Percentiles rank a stretch among this genome's conserved stretches.
These are phyloP conservation scores for Macrostomum lignano DNA, from an alignment of 1,140 invertebrate species.

Conservation along the genomic window DNA sequence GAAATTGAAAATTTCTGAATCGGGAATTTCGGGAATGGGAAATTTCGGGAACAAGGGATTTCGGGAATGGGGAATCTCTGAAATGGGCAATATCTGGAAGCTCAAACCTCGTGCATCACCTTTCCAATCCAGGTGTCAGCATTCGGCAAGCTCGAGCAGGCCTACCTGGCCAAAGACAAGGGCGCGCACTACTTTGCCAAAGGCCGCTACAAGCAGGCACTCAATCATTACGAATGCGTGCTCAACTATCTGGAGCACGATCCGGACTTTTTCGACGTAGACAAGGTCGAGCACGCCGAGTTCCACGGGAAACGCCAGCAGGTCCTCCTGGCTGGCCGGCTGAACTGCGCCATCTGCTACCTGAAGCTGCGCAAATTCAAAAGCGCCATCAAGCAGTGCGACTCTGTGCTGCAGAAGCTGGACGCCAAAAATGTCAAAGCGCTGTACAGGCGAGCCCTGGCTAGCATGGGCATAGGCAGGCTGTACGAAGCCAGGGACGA, in stretches of 20 bases:
- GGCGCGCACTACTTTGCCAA: slow-evolving; percentile 65
- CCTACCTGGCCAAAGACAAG: slow-evolving; percentile 54
- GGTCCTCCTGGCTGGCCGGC: slow-evolving; percentile 40
- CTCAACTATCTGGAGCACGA: slow-evolving; percentile 32
- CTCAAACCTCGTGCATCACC: no score
- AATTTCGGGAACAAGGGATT: no score
- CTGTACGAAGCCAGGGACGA: no score
- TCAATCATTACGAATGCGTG: slow-evolving; percentile 57
- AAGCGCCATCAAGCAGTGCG: slow-evolving; percentile 37
- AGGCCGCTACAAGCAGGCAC: slow-evolving; percentile 44
- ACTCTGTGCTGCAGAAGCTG: slow-evolving; percentile 42
- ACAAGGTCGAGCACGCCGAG: slow-evolving; percentile 19
- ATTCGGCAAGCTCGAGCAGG: slow-evolving; percentile 50
- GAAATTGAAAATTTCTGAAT: no score
- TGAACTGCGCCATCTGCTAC: slow-evolving; percentile 57
- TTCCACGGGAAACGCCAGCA: slow-evolving; percentile 32
- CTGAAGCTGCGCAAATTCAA: slow-evolving; percentile 46
- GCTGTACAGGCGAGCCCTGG: slow-evolving; percentile 53
- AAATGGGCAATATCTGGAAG: no score
- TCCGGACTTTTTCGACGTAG: slow-evolving; percentile 14
- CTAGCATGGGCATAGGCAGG: no score
- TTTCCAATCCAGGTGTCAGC: no score
- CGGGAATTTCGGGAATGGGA: no score
- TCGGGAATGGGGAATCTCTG: no score
- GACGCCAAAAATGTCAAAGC: slow-evolving; percentile 58